These are phyloP conservation scores for Molossus molossus DNA, from an alignment of 2,797 vertebrate genomes.

Conservation along the genomic window DNA sequence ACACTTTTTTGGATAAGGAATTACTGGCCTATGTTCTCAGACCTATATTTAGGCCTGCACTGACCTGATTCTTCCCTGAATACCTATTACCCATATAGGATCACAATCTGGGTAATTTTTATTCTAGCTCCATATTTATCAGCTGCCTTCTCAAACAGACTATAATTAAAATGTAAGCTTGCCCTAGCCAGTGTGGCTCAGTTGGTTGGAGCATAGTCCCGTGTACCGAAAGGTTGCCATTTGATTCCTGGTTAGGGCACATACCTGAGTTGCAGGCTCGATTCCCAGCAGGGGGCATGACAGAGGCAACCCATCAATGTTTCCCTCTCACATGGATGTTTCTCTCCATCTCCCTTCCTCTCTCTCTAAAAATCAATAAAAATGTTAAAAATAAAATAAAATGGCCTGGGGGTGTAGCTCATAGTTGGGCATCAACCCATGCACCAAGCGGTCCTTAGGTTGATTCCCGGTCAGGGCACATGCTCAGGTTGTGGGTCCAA, in stretches of 20 bases:
- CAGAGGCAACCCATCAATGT: neutral
- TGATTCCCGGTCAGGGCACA: neutral
- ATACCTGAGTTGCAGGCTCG: neutral
- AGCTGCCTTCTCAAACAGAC: neutral
- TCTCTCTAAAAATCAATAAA: neutral
- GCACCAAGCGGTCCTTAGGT: neutral
- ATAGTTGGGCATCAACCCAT: neutral
- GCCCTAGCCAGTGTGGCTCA: neutral
- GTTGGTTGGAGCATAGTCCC: neutral
- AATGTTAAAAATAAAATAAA: neutral
- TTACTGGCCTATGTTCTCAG: neutral
- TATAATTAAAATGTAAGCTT: conserved; percentile 32
- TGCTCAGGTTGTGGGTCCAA: neutral
- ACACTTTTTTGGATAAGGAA: neutral
- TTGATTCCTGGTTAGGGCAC: neutral
- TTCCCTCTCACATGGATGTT: neutral
- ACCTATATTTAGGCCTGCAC: neutral
- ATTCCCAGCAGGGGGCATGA: neutral
- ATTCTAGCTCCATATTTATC: neutral
- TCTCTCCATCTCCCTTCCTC: neutral
- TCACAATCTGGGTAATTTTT: neutral
- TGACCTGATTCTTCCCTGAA: neutral
- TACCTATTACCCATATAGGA: neutral
- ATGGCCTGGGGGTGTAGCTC: neutral
- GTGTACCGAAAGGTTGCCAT: neutral